Evolutionary conservation across 2,888 invertebrate genomes (phyloP).

Genomic region (Metopia argyrocephala): DNA sequence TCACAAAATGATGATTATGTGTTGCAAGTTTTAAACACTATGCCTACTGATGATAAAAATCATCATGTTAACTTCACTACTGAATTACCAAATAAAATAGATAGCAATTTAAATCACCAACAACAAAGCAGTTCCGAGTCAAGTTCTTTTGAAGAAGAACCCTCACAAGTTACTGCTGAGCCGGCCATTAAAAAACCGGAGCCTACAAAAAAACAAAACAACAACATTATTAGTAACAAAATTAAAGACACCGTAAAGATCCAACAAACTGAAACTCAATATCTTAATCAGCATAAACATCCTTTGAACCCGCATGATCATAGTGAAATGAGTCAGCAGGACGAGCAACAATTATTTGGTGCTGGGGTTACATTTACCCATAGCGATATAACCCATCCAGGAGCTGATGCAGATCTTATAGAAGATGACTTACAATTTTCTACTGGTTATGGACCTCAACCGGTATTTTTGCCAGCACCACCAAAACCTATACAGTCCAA

Average conservation of each 20-base stretch:
- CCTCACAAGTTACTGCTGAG: constrained; percentile 49
- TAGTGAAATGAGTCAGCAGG: background rate
- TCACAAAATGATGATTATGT: constrained; percentile 74
- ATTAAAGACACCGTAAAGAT: background rate
- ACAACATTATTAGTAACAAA: background rate
- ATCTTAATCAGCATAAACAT: constrained; percentile 2
- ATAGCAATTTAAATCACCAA: constrained; percentile 69
- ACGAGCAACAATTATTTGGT: constrained; percentile 67
- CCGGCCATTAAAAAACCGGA: constrained; percentile 34
- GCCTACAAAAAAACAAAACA: background rate
- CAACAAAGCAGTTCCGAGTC: constrained; percentile 72
- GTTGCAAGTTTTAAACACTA: constrained; percentile 73
- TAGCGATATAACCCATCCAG: constrained; percentile 82
- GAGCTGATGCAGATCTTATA: constrained; percentile 83
- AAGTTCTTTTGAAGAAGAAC: constrained; percentile 71
- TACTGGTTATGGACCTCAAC: constrained; percentile 79
- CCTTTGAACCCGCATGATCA: background rate
- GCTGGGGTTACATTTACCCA: constrained; percentile 78
- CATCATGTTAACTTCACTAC: constrained; percentile 71
- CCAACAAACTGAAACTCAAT: background rate
- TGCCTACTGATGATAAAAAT: constrained; percentile 66
- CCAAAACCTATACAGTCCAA: constrained; percentile 76
- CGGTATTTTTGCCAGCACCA: constrained; percentile 74
- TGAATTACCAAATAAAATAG: constrained; percentile 75
- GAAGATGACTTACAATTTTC: constrained; percentile 80